These are phyloP conservation scores for Lasiommata megera DNA, from an alignment of 2,888 invertebrate species.

Conservation along the genomic window DNA sequence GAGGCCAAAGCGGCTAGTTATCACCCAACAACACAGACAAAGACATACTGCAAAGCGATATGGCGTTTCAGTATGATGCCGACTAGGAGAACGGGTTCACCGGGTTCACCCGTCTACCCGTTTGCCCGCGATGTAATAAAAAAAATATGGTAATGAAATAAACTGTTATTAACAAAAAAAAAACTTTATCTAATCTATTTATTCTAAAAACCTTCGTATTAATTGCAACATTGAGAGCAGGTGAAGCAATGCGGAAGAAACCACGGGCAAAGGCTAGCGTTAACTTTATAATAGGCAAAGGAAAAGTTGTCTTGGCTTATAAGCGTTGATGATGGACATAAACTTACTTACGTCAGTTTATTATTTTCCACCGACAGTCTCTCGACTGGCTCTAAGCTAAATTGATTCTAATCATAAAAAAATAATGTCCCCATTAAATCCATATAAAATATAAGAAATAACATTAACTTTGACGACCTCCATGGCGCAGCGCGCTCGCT, in stretches of 20 bases:
- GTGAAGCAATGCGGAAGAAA: constrained; percentile 1
- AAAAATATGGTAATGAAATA: no score
- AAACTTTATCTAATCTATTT: no score
- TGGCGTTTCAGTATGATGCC: no score
- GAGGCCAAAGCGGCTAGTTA: no score
- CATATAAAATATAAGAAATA: constrained; percentile 7
- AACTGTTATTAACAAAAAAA: no score
- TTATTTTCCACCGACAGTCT: constrained; percentile 6
- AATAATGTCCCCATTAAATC: neutral
- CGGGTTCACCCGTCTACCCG: no score
- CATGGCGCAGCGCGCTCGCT: no score
- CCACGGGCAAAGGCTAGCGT: neutral
- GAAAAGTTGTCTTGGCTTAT: constrained; percentile 10
- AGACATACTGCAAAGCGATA: no score
- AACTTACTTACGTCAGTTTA: constrained; percentile 19
- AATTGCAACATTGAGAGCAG: neutral
- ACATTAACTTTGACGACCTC: neutral
- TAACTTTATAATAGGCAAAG: neutral
- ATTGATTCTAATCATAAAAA: constrained; percentile 13
- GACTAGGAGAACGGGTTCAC: no score
- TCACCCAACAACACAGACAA: no score
- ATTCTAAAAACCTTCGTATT: neutral
- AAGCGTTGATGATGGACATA: constrained; percentile 4
- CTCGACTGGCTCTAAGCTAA: neutral
- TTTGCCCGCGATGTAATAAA: no score